Base-by-base conservation (phyloP, 2,888 invertebrate species). In the Catonia carolina region DNA sequence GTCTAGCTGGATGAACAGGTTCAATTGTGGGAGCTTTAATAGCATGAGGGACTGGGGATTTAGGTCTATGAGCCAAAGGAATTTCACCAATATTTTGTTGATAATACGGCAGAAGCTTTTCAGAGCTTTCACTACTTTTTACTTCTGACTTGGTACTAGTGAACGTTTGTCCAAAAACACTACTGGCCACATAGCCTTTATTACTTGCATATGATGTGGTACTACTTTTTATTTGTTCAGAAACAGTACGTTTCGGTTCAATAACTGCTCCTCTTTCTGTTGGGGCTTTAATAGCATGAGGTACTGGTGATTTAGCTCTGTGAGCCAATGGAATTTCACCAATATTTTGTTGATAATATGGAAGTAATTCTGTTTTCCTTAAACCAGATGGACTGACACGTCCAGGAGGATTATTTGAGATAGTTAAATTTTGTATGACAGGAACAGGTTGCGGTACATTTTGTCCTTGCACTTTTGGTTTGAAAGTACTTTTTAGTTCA, bases 301-400 rank as follows among this genome's bases (percentile, higher is more conserved):
- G 63, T 20, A 54, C 48, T 1, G 63, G 64, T 8, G 63, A 64
- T 36, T 61, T 60, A 37, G 62, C 45, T 48, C 60, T 59, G 20
- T 61, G 58, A 23, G 61, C 53, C 8, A 61, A 48, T 7, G 64
- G 62, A 18, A 61, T 62, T n/a, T 65, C 65, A 12, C 64, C 67
- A 5, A 68, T 63, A 59, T 63, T 64, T 56, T 63, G 63, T 54
- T 90, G 89, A 69, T 90, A 90, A 66, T 81, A 82, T 7, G 89
- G 89, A 63, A 90, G 81, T 50, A 87, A 82, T 1, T 86, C 85
- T 22, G 88, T 85, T 71, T 84, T 84, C 68, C 86, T 86, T 8
- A 75, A 62, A 2, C 71, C 69, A 22, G 61, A 59, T 41, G 63
- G 56, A 63, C 69, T 57, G 18, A 57, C 12, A 22, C 50, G 37